A percentile compares a stretch with the other conserved stretches of the same genome.
These are phyloP conservation scores for Halictus quadricinctus DNA, from an alignment of 2,888 invertebrate species.

Conservation along the genomic window DNA sequence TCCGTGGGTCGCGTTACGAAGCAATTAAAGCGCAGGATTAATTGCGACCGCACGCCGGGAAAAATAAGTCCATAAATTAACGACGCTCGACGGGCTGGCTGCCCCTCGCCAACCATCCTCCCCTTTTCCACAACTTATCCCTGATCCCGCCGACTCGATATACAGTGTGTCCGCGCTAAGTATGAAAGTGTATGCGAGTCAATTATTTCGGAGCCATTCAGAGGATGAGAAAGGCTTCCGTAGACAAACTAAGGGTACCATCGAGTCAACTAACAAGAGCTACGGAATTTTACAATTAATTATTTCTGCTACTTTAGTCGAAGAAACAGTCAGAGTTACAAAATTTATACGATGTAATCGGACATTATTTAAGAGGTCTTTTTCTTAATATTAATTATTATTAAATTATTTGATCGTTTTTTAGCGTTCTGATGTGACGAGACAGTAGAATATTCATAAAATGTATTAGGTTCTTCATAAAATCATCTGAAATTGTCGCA, in stretches of 20 bases:
- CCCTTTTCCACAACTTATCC: conserved; percentile 31
- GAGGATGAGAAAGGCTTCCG: neutral
- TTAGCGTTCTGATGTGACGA: too few species aligned
- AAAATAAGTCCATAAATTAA: conserved; percentile 78
- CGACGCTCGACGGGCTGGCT: conserved; percentile 60
- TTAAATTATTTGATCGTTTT: too few species aligned
- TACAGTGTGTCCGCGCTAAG: conserved; percentile 13
- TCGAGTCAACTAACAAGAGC: neutral
- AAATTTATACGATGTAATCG: too few species aligned
- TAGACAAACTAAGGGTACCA: neutral
- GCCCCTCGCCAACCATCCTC: conserved; percentile 21
- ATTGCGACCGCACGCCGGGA: conserved; percentile 73
- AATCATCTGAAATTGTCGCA: neutral
- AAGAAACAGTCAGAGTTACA: neutral
- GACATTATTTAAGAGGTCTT: neutral
- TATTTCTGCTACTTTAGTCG: neutral
- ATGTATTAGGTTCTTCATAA: neutral
- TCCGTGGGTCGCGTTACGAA: conserved; percentile 65
- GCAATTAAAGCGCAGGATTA: conserved; percentile 75
- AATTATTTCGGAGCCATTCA: neutral
- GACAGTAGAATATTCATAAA: neutral
- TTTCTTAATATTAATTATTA: too few species aligned
- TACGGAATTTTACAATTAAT: neutral
- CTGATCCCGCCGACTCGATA: conserved; percentile 53
- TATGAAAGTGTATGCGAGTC: neutral